A percentile compares a stretch with the other conserved stretches of the same genome.
phyloP scores from a whole-genome alignment of 2,113 vertebrate species.

The Rhinopithecus roxellana region DNA sequence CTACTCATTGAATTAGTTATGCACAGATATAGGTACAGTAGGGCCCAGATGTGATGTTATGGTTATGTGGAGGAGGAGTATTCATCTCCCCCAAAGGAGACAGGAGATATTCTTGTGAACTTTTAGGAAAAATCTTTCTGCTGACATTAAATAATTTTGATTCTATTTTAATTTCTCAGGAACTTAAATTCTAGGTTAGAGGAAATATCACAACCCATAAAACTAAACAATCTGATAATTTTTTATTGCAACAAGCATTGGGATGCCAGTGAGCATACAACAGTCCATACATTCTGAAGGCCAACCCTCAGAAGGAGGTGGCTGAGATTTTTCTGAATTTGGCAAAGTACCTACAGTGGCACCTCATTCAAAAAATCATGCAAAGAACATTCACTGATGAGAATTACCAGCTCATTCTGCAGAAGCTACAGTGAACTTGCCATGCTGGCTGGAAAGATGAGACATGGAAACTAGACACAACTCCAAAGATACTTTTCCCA shows the following conservation, averaged over 20 bases:
- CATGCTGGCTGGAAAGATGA: not conserved
- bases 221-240: not conserved
- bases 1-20: not conserved
- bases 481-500: not conserved
- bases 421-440: not conserved
- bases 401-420: not conserved
- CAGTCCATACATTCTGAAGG: not conserved
- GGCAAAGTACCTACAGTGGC: not conserved
- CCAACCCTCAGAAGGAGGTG: not conserved
- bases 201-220: not conserved
- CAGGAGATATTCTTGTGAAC: not conserved
- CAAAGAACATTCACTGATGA: not conserved
- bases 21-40: not conserved
- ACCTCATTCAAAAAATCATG: not conserved
- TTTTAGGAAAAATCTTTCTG: not conserved
- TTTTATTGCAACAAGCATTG: not conserved
- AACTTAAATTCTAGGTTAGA: not conserved
- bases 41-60: not conserved
- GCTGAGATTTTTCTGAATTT: not conserved
- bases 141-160: constrained; percentile 13
- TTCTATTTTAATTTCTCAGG: not conserved
- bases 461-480: not conserved
- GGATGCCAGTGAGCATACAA: not conserved
- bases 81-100: not conserved
- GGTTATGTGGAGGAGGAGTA: not conserved